Percentiles rank a stretch among this genome's conserved stretches.
phyloP scores from a whole-genome alignment of 2,888 invertebrate genomes.

The Liodrosophila aerea region DNA sequence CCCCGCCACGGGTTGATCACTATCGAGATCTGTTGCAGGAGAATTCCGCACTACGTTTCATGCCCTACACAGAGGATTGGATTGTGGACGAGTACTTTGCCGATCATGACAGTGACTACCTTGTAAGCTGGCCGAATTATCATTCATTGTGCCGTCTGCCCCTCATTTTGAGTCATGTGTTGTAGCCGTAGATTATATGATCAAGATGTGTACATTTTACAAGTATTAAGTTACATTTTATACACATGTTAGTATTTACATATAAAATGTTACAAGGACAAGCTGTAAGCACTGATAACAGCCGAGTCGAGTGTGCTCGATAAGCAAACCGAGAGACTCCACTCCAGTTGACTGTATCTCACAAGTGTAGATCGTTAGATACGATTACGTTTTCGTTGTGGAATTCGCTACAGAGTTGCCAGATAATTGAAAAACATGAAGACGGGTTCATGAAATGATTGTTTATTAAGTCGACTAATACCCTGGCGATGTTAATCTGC shows the following conservation, averaged over 20 bases:
- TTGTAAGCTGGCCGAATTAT: conserved; percentile 66
- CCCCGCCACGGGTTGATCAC: conserved; percentile 58
- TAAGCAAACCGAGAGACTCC: too few relatives aligned
- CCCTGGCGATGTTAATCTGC: conserved; percentile 36
- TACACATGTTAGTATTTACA: too few relatives aligned
- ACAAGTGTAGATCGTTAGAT: neutral
- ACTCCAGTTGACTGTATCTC: too few relatives aligned
- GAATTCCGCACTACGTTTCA: conserved; percentile 58
- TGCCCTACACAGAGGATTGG: conserved; percentile 74
- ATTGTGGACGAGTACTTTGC: conserved; percentile 79
- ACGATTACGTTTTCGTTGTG: too few relatives aligned
- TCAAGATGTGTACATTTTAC: too few relatives aligned
- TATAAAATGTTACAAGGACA: neutral
- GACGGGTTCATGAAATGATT: neutral
- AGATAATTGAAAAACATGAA: too few relatives aligned
- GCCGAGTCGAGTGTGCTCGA: too few relatives aligned
- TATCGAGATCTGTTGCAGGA: conserved; percentile 67
- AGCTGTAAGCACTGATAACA: too few relatives aligned
- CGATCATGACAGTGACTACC: conserved; percentile 80
- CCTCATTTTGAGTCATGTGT: conserved; percentile 5
- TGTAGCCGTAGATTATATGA: too few relatives aligned
- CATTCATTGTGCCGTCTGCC: neutral
- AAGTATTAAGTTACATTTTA: too few relatives aligned
- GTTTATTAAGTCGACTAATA: neutral
- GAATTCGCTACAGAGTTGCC: neutral